A percentile compares a stretch with the other conserved stretches of the same genome.
These are phyloP conservation scores for Trachymyrmex septentrionalis DNA, from an alignment of 1,140 invertebrate genomes.

Conservation along the genomic window DNA sequence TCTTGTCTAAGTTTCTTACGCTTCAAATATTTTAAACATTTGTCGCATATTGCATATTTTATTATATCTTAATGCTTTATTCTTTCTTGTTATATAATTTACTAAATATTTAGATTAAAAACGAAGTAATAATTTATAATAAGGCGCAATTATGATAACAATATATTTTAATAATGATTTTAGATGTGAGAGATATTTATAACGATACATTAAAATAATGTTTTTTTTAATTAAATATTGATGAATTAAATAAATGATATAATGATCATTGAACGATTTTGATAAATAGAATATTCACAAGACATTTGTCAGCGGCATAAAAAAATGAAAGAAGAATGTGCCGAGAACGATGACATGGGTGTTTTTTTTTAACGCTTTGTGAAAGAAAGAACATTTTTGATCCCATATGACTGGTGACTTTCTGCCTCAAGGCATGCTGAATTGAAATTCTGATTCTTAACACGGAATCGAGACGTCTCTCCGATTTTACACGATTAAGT, in stretches of 20 bases:
- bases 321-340: constrained; percentile 38
- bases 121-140: too few relatives aligned
- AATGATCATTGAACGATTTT: neutral
- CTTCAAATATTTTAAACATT: neutral
- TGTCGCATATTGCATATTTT: neutral
- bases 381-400: neutral
- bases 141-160: too few relatives aligned
- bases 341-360: constrained; percentile 44
- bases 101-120: too few relatives aligned
- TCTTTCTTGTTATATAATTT: too few relatives aligned
- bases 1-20: neutral
- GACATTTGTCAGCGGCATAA: constrained; percentile 12
- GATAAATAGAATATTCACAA: neutral
- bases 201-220: neutral
- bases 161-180: too few relatives aligned
- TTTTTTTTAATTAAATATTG: neutral
- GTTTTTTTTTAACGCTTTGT: neutral
- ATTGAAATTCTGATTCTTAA: neutral
- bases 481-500: neutral
- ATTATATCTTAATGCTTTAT: neutral
- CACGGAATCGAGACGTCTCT: neutral
- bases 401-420: neutral
- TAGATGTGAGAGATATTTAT: too few relatives aligned
- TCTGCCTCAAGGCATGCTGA: constrained; percentile 9
- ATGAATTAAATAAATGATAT: neutral